Conservation (phyloP, 2,113 vertebrate genomes). For the Urocitellus parryii region DNA sequence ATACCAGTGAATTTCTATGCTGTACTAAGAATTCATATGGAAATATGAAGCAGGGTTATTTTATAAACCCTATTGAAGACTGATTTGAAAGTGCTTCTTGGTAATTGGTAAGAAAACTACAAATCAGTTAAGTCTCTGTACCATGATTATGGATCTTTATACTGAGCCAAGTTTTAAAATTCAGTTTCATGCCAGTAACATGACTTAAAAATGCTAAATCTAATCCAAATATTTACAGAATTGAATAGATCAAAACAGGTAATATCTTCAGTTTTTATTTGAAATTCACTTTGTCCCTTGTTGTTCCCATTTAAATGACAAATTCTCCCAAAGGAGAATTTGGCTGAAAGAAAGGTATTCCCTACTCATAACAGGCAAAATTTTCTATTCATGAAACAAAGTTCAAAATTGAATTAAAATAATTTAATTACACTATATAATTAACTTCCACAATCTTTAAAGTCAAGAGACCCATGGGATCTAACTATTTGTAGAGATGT, state of each 20-base stretch:
- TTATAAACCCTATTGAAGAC: conserved; percentile 14
- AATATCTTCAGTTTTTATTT: conserved; percentile 56
- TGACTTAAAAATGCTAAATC: conserved; percentile 67
- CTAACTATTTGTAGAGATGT: conserved; percentile 76
- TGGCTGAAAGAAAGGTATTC: conserved; percentile 81
- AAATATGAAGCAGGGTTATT: neutral
- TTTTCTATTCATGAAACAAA: conserved; percentile 85
- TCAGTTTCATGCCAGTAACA: conserved; percentile 56
- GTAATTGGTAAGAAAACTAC: conserved; percentile 36
- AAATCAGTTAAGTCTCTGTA: neutral
- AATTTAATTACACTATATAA: conserved; percentile 88
- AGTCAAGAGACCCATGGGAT: conserved; percentile 74
- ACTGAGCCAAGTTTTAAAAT: conserved; percentile 75
- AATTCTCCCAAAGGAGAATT: conserved; percentile 76
- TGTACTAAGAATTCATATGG: neutral
- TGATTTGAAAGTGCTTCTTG: neutral
- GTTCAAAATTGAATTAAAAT: conserved; percentile 88
- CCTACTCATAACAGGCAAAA: conserved; percentile 81
- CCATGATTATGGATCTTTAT: conserved; percentile 40
- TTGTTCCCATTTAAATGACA: conserved; percentile 77
- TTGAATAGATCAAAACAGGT: conserved; percentile 72
- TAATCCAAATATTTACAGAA: conserved; percentile 56
- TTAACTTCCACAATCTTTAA: conserved; percentile 84
- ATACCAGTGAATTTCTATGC: neutral
- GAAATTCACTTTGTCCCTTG: conserved; percentile 71